Conservation (phyloP, 2,113 vertebrate species). For the Eptatretus burgeri region DNA sequence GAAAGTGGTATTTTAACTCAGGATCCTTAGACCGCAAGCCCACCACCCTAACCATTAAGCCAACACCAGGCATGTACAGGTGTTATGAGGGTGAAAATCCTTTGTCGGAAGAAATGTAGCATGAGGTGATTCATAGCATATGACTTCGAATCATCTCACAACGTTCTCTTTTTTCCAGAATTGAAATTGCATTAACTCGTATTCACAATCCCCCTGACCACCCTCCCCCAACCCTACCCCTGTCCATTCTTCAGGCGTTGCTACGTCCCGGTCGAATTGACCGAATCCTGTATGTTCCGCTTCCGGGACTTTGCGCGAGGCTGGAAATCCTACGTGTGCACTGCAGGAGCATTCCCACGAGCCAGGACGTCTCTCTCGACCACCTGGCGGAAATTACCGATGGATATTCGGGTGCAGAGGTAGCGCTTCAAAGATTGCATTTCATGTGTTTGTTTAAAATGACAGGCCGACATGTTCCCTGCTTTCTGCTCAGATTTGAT, state of each 20-base stretch:
- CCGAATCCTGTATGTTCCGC: constrained; percentile 55
- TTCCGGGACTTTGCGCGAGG: constrained; percentile 47
- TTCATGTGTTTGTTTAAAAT: background rate
- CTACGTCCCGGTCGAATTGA: constrained; percentile 84
- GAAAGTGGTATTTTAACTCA: too few relatives aligned
- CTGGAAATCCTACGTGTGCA: constrained; percentile 45
- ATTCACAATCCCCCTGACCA: too few relatives aligned
- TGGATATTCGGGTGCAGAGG: constrained; percentile 78
- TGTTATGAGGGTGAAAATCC: too few relatives aligned
- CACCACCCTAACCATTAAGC: too few relatives aligned
- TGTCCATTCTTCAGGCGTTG: constrained; percentile 29
- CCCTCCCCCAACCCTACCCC: too few relatives aligned
- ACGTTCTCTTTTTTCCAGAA: too few relatives aligned
- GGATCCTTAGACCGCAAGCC: too few relatives aligned
- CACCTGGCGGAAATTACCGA: constrained; percentile 30
- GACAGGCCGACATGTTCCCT: background rate
- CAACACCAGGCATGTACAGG: too few relatives aligned
- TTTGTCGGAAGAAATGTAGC: too few relatives aligned
- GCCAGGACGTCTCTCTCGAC: constrained; percentile 24
- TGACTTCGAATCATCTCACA: too few relatives aligned
- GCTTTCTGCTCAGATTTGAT: background rate
- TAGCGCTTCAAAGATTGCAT: constrained; percentile 16
- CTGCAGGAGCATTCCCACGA: constrained; percentile 39
- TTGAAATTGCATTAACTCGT: too few relatives aligned
- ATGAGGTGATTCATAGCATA: too few relatives aligned